Evolutionary conservation across 2,797 vertebrate genomes (phyloP).

Genomic region (Poecilia velifera): DNA sequence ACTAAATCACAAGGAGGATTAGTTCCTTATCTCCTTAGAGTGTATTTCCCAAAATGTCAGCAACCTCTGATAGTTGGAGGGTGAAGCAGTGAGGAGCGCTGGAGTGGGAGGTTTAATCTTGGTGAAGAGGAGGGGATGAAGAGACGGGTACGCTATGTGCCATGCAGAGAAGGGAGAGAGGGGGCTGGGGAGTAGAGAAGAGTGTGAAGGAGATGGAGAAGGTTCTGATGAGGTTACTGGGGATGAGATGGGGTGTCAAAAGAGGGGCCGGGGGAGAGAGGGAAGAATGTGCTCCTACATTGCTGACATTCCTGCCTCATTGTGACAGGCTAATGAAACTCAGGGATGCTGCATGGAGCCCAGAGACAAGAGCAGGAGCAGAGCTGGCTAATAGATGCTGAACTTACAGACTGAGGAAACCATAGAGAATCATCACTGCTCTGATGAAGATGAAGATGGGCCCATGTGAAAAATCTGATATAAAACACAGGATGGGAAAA

Average conservation of each 20-base stretch:
- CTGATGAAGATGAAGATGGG: neutral
- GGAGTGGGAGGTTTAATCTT: constrained; percentile 16
- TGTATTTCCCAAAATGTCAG: neutral
- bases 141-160: constrained; percentile 19
- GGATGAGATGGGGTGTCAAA: constrained; percentile 8
- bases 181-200: neutral
- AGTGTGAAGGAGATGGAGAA: constrained; percentile 13
- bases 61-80: neutral
- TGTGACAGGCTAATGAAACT: constrained; percentile 68
- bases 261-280: neutral
- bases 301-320: constrained; percentile 67
- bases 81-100: constrained; percentile 5
- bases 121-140: constrained; percentile 2
- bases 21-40: neutral
- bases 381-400: constrained; percentile 33
- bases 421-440: constrained; percentile 24
- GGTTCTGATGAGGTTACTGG: constrained; percentile 50
- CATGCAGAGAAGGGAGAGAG: constrained; percentile 13
- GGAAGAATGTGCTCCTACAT: constrained; percentile 67
- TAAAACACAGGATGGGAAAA: neutral
- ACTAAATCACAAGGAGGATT: neutral
- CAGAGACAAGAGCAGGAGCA: constrained; percentile 16
- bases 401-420: constrained; percentile 67
- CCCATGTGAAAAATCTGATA: neutral
- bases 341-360: constrained; percentile 2